Conservation (phyloP, 2,113 vertebrate genomes). For the Actenoides lindsayi region DNA sequence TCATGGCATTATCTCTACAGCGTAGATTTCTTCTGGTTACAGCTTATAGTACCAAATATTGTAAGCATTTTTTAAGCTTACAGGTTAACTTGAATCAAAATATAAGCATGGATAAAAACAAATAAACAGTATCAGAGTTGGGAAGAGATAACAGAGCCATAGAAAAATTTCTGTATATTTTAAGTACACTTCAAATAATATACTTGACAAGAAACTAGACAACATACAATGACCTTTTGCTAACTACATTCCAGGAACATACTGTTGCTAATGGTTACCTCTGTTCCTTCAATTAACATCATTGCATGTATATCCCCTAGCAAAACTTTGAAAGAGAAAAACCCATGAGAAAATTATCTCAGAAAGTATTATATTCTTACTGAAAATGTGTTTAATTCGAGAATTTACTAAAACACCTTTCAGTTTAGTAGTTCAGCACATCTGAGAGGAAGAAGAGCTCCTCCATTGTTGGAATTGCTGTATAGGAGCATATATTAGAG, state of each 20-base stretch:
- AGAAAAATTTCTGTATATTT: not conserved
- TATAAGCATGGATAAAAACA: not conserved
- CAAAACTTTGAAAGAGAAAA: not conserved
- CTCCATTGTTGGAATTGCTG: not conserved
- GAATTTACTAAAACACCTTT: not conserved
- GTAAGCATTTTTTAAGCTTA: not conserved
- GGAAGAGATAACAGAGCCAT: not conserved
- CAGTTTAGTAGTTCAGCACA: not conserved
- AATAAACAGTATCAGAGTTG: rapidly evolving
- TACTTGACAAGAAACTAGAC: not conserved
- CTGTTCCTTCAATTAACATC: not conserved
- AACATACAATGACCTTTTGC: not conserved
- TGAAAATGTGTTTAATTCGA: not conserved
- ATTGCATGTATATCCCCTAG: rapidly evolving
- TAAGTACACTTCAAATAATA: not conserved
- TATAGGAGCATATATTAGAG: too few species aligned
- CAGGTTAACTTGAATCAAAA: not conserved
- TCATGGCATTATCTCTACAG: too few species aligned
- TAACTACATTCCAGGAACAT: not conserved
- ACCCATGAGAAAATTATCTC: not conserved
- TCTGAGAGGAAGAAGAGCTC: not conserved
- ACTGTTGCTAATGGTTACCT: not conserved
- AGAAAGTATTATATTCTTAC: not conserved
- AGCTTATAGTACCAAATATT: not conserved
- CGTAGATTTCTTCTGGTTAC: not conserved